These are phyloP conservation scores for Astreopora myriophthalma DNA, from an alignment of 64 coral and sea anemone genomes.

Conservation along the genomic window DNA sequence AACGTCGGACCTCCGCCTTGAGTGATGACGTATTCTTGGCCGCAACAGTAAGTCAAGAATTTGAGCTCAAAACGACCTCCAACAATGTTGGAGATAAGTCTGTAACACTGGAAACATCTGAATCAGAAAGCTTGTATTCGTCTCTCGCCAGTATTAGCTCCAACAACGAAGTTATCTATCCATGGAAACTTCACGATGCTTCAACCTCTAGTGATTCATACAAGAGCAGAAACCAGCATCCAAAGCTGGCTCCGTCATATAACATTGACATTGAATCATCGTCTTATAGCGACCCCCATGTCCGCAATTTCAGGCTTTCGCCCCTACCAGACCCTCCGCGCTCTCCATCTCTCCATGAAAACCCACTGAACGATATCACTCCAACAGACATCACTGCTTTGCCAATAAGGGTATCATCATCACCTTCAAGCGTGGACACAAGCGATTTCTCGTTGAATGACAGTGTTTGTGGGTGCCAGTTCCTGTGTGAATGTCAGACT, in stretches of 20 bases:
- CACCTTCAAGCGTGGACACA: slow-evolving; percentile 74
- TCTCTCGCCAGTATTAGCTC: slow-evolving; percentile 55
- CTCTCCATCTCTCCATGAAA: background rate
- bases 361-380: background rate
- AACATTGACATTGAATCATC: background rate
- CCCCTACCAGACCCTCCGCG: background rate
- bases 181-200: background rate
- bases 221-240: background rate
- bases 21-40: slow-evolving; percentile 22
- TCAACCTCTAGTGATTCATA: background rate
- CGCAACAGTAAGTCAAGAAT: background rate
- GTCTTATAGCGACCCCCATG: background rate
- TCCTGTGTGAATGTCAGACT: slow-evolving; percentile 83
- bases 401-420: slow-evolving; percentile 33
- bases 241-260: background rate
- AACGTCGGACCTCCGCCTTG: background rate
- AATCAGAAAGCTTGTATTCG: slow-evolving; percentile 68
- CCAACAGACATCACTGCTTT: background rate
- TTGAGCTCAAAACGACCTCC: background rate
- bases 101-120: background rate
- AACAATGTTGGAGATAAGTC: background rate
- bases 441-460: slow-evolving; percentile 71
- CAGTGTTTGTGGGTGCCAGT: slow-evolving; percentile 39
- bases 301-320: slow-evolving; percentile 11
- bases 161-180: background rate